A percentile compares a stretch with the other conserved stretches of the same genome.
Evolutionary conservation across 2,113 vertebrate species (phyloP).

Genomic region (Epinephelus lanceolatus): DNA sequence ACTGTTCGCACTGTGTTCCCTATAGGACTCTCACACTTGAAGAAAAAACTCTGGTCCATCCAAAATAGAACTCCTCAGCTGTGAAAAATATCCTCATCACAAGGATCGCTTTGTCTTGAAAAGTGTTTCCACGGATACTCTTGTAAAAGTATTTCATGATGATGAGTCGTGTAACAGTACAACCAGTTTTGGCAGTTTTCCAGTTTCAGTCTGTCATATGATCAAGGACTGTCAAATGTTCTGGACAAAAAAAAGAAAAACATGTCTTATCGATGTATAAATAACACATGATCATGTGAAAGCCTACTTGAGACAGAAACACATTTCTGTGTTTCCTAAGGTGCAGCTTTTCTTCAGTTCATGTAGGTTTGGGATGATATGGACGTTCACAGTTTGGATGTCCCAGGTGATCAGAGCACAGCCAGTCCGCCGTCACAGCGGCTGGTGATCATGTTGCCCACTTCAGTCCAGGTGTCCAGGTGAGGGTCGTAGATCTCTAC

Average conservation of each 20-base stretch:
- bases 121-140: background rate
- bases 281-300: conserved; percentile 34
- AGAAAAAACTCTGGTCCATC: conserved; percentile 17
- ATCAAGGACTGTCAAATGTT: conserved; percentile 1
- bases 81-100: conserved; percentile 34
- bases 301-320: conserved; percentile 38
- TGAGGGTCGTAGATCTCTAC: conserved; percentile 98
- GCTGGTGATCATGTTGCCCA: conserved; percentile 98
- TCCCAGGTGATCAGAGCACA: conserved; percentile 85
- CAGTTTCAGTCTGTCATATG: conserved; percentile 10
- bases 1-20: background rate
- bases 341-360: conserved; percentile 47
- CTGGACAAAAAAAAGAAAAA: background rate
- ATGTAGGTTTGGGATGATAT: conserved; percentile 11
- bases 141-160: conserved; percentile 4
- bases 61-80: conserved; percentile 7
- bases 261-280: conserved; percentile 27
- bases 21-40: background rate
- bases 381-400: background rate
- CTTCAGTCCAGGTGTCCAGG: conserved; percentile 95
- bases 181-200: conserved; percentile 38
- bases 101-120: conserved; percentile 9
- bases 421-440: conserved; percentile 95
- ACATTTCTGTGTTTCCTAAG: conserved; percentile 39
- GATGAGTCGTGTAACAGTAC: conserved; percentile 15